Base-by-base conservation (phyloP, 2,113 vertebrate species). In the Glaucidium brasilianum region DNA sequence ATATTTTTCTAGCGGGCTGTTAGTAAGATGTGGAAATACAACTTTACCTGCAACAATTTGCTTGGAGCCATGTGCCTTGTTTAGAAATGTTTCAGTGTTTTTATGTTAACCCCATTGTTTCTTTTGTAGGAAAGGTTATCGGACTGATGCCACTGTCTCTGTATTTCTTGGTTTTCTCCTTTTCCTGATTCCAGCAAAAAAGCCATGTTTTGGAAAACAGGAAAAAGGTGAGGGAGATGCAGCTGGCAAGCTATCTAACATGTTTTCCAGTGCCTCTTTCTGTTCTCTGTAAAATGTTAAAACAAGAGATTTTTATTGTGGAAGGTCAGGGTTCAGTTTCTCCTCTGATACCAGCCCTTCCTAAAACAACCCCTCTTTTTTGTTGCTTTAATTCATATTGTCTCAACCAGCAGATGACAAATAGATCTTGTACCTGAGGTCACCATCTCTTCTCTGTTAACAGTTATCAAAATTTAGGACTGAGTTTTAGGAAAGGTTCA, bases 71-170 rank as follows among this genome's bases (percentile, higher is more conserved):
- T 22, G 9, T 26, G 52, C 12, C 6, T 58, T 39, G 6, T 41
- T 66, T 63, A 27, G 41, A 67, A 84, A 88, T n/a, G 30, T 64
- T 72, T 22, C 12, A 69, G 11, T 17, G 34, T 4, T 89, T 68
- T 87, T 60, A 21, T n/a, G 5, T 41, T 45, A 73, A 69, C 0
- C 1, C 12, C 8, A 7, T 9, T 81, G 6, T 95, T 80, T 95
- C 29, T 92, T 83, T 78, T 83, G 75, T 66, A 99, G 99, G 97
- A 99, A 99, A 96, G 99, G 99, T 64, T 99, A 99, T 95, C 98
- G 99, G 85, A 99, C 99, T 0, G 99, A 99, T 12, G 99, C 99
- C n/a, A 99, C 99, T 0, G 99, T 99, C 55, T 99, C 99, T 4
- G 97, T 99, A 63, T 98, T 99, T 76, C 98, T 99, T 14, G 99